A percentile compares a stretch with the other conserved stretches of the same genome.
Evolutionary conservation across 2,113 vertebrate species (phyloP).

Genomic region (Atlantisia rogersi): DNA sequence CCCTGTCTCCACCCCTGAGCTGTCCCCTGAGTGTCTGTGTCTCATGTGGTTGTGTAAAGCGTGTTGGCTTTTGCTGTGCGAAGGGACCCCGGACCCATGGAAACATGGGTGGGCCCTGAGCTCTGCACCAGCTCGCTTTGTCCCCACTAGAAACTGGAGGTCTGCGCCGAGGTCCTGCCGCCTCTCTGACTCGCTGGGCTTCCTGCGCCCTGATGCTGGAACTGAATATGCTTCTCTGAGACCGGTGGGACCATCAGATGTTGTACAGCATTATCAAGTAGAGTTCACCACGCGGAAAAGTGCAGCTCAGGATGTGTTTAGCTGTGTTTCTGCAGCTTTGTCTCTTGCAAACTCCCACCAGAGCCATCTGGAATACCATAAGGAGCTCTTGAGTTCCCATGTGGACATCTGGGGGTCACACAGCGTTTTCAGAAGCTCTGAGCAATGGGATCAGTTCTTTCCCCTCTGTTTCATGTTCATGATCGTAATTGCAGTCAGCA

Average conservation of each 20-base stretch:
- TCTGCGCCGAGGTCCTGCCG: accelerated
- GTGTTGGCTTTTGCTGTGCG: accelerated
- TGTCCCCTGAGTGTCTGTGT: not conserved
- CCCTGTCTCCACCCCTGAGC: too few species aligned
- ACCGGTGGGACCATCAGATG: accelerated
- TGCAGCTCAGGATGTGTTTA: not conserved
- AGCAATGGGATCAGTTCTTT: not conserved
- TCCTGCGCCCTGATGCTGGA: not conserved
- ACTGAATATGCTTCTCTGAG: not conserved
- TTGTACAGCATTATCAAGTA: not conserved
- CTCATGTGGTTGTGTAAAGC: accelerated
- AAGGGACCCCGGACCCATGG: accelerated
- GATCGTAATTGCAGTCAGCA: not conserved
- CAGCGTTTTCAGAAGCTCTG: not conserved
- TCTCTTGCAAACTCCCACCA: not conserved
- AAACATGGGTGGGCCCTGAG: accelerated
- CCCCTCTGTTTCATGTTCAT: not conserved
- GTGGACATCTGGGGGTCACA: not conserved
- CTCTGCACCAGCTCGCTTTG: not conserved
- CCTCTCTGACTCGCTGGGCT: accelerated
- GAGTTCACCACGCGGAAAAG: not conserved
- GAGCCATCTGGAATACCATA: not conserved
- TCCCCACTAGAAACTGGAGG: too few species aligned
- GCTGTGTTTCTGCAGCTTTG: not conserved
- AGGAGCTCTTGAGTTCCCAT: not conserved